phyloP scores from a whole-genome alignment of 2,113 vertebrate species.

The Dasyurus viverrinus region DNA sequence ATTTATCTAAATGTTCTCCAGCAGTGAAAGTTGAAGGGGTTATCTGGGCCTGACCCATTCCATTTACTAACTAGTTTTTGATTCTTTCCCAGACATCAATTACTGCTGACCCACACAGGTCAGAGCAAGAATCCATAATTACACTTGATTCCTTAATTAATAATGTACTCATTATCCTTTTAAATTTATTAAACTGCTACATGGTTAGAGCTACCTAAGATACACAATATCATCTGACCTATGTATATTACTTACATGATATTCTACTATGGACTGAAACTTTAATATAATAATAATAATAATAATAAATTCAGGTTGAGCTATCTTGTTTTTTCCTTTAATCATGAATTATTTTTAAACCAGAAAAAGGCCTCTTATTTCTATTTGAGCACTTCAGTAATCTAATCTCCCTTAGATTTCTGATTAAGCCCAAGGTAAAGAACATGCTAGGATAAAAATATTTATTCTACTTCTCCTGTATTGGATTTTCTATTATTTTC shows the following conservation, averaged over 20 bases:
- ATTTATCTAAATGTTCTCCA: fast-evolving
- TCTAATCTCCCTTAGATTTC: background rate
- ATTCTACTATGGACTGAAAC: constrained; percentile 27
- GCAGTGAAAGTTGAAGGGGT: fast-evolving
- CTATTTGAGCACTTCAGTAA: constrained; percentile 16
- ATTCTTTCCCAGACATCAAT: constrained; percentile 14
- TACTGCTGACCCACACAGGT: constrained; percentile 44
- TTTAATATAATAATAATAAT: constrained; percentile 44
- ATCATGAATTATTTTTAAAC: constrained; percentile 52
- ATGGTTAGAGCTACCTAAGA: constrained; percentile 68
- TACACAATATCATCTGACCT: constrained; percentile 48
- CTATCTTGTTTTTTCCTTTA: constrained; percentile 39
- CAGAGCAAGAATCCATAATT: constrained; percentile 66
- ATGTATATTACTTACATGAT: background rate
- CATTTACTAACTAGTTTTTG: background rate
- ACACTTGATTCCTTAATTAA: constrained; percentile 66
- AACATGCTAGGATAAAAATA: constrained; percentile 16
- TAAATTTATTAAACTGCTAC: constrained; percentile 69
- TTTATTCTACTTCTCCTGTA: background rate
- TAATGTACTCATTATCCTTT: constrained; percentile 50
- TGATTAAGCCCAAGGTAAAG: background rate
- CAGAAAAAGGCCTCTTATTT: constrained; percentile 20
- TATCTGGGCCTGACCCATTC: background rate
- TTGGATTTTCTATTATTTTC: background rate
- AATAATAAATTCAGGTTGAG: constrained; percentile 53